Base-by-base conservation (phyloP, 1,140 invertebrate species). In the Solen grandis region DNA sequence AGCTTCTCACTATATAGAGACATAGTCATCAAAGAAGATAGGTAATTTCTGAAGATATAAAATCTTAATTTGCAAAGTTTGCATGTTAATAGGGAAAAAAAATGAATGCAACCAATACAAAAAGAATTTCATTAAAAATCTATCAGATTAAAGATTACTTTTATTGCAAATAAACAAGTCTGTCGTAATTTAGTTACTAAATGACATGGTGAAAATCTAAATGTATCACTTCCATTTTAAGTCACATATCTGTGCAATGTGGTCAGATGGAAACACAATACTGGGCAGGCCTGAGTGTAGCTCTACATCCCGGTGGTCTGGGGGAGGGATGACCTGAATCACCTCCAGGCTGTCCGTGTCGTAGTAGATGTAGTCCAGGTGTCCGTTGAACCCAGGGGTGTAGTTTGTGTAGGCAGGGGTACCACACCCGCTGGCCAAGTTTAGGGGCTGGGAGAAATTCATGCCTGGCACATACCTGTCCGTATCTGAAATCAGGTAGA, bases 341-440 rank as follows among this genome's bases (percentile, higher is more conserved):
- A 97, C 94, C 75, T 93, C 86, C 1, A 97, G 91, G 59, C 93
- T 90, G 70, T 95, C 92, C 35, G 91, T 94, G 90, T 96, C 96
- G 22, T 87, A 81, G 92, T 95, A 98, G 88, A 99, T 98, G 86
- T 98, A 99, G 93, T 99, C 98, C 19, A 99, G 92, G 89, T 97
- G 98, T 59, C 95, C 97, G 55, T 95, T 94, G 93, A 98, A 99
- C 0, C 94, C 94, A 0, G 91, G 92, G 0, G 96, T 97, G 84
- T 95, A 98, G 91, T 98, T 98, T 5, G 98, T 99, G 88, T 95
- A 98, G 59, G 94, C 90, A 13, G 91, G 91, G 54, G 84, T 88
- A 0, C 93, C 93, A 90, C 92, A 93, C 16, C 92, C 93, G 87
- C 89, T 93, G 5, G 33, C 81, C 31, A 94, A 55, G 16, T 87